Base-by-base conservation (phyloP, 2,797 vertebrate species). In the Orientallactaga sibirica region DNA sequence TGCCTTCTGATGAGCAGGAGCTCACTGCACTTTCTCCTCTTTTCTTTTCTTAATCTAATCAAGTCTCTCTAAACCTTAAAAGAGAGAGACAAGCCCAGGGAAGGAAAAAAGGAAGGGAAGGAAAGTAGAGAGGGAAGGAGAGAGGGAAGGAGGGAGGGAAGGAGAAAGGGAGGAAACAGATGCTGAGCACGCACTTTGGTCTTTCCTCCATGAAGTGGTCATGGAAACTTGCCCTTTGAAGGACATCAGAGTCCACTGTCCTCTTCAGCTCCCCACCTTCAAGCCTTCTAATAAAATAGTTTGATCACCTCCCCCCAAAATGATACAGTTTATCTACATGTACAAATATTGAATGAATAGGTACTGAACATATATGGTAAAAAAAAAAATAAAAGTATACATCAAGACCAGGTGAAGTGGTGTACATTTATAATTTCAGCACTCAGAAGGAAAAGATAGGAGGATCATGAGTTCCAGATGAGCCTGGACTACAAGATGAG, bases 321-420 rank as follows among this genome's bases (percentile, higher is more conserved):
- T 48, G 48, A 48, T 48, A 48, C 37, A 81, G 6, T 58, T 3
- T 73, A 87, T 64, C 76, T 74, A 10, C 66, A 70, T 11, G 37
- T 58, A 76, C 43, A 74, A 74, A 33, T 66, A 93, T 6, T 37
- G 48, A 94, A 90, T 24, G 14, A 16, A 78, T 22, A 58, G 11
- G 73, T 76, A 10, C 0, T 86, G 22, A 94, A 83, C 67, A 55
- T n/a, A 25, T 67, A 73, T 25, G 80, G 11, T 12, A 68, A 43
- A 92, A 48, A 48, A 48, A 48, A 48, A 85, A 92, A 92, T 76
- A 66, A 66, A 90, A 95, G 79, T 27, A 61, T 43, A 85, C 90
- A 86, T 62, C 27, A 76, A 62, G 55, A 16, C 25, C 70, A 86
- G 41, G 33, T 9, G 10, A 58, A n/a, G 48, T 71, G 18, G 70